Conservation (phyloP, 2,888 invertebrate species). For the Muschampia plurimacula region DNA sequence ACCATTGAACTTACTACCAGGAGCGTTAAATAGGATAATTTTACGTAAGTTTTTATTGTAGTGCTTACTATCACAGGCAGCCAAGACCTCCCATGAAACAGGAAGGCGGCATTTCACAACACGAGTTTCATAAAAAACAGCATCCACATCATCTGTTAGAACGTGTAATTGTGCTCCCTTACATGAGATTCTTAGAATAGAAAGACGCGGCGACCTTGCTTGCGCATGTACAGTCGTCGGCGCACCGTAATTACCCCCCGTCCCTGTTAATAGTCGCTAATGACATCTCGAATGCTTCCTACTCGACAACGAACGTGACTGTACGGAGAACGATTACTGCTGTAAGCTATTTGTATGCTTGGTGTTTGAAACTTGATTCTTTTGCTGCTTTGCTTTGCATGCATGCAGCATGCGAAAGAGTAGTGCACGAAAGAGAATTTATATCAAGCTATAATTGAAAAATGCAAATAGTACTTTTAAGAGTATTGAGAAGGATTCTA, state of each 20-base stretch:
- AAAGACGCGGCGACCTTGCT: conserved; percentile 47
- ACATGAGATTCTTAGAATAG: conserved; percentile 33
- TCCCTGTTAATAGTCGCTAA: conserved; percentile 65
- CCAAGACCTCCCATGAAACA: conserved; percentile 1
- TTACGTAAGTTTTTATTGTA: background rate
- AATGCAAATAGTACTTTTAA: no score
- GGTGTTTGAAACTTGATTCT: conserved; percentile 6
- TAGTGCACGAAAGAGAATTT: background rate
- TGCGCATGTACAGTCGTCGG: conserved; percentile 28
- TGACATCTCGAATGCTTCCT: conserved; percentile 61
- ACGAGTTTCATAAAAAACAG: conserved; percentile 5
- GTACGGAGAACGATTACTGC: conserved; percentile 35
- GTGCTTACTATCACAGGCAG: background rate
- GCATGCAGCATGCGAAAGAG: background rate
- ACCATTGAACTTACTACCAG: background rate
- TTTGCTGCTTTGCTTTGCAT: background rate
- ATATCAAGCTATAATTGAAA: no score
- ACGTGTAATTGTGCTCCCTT: background rate
- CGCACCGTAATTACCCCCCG: conserved; percentile 55
- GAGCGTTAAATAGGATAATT: background rate
- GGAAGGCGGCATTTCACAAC: background rate
- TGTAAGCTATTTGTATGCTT: background rate
- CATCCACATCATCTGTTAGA: background rate
- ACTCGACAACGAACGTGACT: conserved; percentile 54
- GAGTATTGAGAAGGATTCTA: no score